Percentiles rank a stretch among this genome's conserved stretches.
These are phyloP conservation scores for Artibeus lituratus DNA, from an alignment of 2,797 vertebrate genomes.

Conservation along the genomic window DNA sequence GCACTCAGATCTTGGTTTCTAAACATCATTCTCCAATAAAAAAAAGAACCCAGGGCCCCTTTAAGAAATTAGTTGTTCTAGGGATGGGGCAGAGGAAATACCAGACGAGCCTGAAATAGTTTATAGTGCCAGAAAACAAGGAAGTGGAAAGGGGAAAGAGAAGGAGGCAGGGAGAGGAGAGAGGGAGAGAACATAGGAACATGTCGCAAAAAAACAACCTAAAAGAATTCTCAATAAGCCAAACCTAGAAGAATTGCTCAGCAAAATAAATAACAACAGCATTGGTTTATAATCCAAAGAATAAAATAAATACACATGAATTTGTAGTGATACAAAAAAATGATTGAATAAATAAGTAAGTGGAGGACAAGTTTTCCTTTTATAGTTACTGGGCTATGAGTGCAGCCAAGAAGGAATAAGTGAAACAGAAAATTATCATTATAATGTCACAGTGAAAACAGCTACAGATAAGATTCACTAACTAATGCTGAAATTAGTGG, in stretches of 20 bases:
- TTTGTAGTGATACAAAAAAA: background rate
- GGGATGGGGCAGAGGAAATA: background rate
- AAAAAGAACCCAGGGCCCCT: background rate
- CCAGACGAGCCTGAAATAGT: background rate
- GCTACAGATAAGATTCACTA: background rate
- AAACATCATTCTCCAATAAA: background rate
- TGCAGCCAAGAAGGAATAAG: background rate
- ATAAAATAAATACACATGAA: background rate
- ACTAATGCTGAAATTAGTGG: background rate
- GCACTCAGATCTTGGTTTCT: background rate
- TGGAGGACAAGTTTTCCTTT: background rate
- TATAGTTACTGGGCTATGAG: background rate
- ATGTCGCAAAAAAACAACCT: background rate
- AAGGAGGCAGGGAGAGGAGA: no score
- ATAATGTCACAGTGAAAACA: background rate
- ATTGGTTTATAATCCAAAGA: background rate
- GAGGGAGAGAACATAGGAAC: background rate
- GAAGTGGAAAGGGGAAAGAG: background rate
- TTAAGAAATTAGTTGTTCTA: background rate
- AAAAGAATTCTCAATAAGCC: background rate
- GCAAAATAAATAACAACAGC: background rate
- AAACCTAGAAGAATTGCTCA: background rate
- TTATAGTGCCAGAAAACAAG: background rate
- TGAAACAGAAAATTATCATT: constrained; percentile 20
- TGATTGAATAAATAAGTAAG: background rate